A percentile compares a stretch with the other conserved stretches of the same genome.
Evolutionary conservation across 2,888 invertebrate genomes (phyloP).

Genomic region (Capitulum mitella): DNA sequence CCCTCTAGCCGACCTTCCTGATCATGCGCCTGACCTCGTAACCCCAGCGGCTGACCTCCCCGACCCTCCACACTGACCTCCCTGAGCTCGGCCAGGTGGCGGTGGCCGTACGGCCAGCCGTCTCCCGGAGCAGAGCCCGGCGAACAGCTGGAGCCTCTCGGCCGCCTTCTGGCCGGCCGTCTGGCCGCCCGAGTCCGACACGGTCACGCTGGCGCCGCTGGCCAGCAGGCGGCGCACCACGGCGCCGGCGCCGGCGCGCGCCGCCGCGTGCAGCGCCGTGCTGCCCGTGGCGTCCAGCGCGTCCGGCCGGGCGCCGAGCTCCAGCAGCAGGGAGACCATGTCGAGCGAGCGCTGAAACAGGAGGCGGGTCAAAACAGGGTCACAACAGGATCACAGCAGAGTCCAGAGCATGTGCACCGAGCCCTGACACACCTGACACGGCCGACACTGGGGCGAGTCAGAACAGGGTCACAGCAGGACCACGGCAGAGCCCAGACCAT

Average conservation of each 20-base stretch:
- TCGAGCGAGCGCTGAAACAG: background rate
- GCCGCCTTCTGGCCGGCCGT: conserved; percentile 32
- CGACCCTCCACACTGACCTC: background rate
- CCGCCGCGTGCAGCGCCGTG: conserved; percentile 48
- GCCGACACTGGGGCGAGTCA: background rate
- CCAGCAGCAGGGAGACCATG: conserved; percentile 30
- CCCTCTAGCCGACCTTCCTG: background rate
- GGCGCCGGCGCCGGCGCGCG: conserved; percentile 83
- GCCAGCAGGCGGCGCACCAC: conserved; percentile 77
- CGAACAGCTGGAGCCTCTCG: background rate
- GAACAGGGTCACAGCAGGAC: background rate
- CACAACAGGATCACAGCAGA: no score
- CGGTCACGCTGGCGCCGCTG: conserved; percentile 26
- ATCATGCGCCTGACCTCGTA: background rate
- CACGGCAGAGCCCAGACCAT: background rate
- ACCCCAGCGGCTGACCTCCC: background rate
- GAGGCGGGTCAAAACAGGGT: background rate
- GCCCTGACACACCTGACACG: background rate
- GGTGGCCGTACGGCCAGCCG: background rate
- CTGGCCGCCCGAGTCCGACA: conserved; percentile 29
- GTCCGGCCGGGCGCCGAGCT: conserved; percentile 27
- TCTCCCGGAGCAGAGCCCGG: background rate
- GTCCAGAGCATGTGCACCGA: no score
- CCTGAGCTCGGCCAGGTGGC: background rate
- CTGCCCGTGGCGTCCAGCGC: conserved; percentile 30